phyloP scores from a whole-genome alignment of 2,888 invertebrate species.

The Epinotia brunnichana region DNA sequence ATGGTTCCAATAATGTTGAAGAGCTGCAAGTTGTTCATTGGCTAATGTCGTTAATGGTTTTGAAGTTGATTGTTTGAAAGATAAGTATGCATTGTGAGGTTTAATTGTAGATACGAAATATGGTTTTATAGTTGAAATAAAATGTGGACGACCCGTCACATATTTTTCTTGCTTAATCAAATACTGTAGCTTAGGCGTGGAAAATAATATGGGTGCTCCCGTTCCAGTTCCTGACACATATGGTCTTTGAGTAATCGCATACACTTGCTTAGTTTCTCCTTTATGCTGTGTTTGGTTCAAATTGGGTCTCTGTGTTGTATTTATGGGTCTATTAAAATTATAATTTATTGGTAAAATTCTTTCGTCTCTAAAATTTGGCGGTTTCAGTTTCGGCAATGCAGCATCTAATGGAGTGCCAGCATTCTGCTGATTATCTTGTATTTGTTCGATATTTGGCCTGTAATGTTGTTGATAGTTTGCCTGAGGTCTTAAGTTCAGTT shows the following conservation, averaged over 20 bases:
- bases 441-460: slow-evolving; percentile 47
- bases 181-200: slow-evolving; percentile 66
- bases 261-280: slow-evolving; percentile 56
- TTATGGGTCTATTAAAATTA: slow-evolving; percentile 66
- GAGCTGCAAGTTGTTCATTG: slow-evolving; percentile 68
- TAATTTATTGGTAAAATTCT: slow-evolving; percentile 74
- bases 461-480: slow-evolving; percentile 48
- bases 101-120: slow-evolving; percentile 52
- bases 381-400: slow-evolving; percentile 66
- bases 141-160: slow-evolving; percentile 56
- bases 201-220: slow-evolving; percentile 59
- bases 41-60: slow-evolving; percentile 69
- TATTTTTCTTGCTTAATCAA: slow-evolving; percentile 62
- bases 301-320: slow-evolving; percentile 52
- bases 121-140: slow-evolving; percentile 61
- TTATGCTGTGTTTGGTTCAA: slow-evolving; percentile 53
- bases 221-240: slow-evolving; percentile 62
- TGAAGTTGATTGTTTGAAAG: slow-evolving; percentile 64
- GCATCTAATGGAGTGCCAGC: slow-evolving; percentile 58
- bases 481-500: slow-evolving; percentile 55
- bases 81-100: slow-evolving; percentile 44
- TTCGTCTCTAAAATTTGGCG: slow-evolving; percentile 78
- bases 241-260: slow-evolving; percentile 66
- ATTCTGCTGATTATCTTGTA: slow-evolving; percentile 54
- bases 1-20: slow-evolving; percentile 73